Base-by-base conservation (phyloP, 2,888 invertebrate species). In the Acheta domesticus region DNA sequence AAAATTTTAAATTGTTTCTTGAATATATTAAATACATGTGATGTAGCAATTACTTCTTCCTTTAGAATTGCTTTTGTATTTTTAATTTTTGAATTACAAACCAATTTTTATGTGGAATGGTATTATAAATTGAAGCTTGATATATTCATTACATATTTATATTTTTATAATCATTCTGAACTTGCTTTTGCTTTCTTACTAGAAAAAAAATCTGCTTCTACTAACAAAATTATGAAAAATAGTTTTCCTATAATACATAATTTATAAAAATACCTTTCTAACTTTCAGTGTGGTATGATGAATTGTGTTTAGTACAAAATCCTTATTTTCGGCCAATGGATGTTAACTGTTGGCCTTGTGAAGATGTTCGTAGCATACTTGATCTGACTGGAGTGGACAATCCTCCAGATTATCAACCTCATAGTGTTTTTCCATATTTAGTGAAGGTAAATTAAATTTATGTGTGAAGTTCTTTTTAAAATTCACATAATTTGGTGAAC, bases 291-390 rank as follows among this genome's bases (percentile, higher is more conserved):
- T 90, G 92, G 75, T 95, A 96, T 84, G 95, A 96, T 88, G 95
- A 96, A 87, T 92, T 93, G 84, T 96, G 96, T 85, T 87, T 96
- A 73, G 87, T 96, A 83, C 92, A 93, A 85, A 96, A 96, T 87
- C 96, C 96, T 19, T 94, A 92, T 85, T 96, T 94, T 85, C 91
- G 91, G 85, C 91, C 95, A 14, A 89, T 90, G n/a, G 93, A 94
- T 84, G 92, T 95, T 89, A 94, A 94, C 85, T 96, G 96, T 85
- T 93, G 93, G 91, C 94, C 95, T 0, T 96, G 96, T 84, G 92
- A 92, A 84, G 88, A 90, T 83, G 90, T 94, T 0, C 90, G 89
- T 83, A 91, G 91, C 84, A 89, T 96, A 74, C 88, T 92, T 79
- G 91, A 94, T 86, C 87, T 94, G 78, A 89, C 91, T 80, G 89